Evolutionary conservation across 2,113 vertebrate genomes (phyloP).

Genomic region (Microtus oregoni): DNA sequence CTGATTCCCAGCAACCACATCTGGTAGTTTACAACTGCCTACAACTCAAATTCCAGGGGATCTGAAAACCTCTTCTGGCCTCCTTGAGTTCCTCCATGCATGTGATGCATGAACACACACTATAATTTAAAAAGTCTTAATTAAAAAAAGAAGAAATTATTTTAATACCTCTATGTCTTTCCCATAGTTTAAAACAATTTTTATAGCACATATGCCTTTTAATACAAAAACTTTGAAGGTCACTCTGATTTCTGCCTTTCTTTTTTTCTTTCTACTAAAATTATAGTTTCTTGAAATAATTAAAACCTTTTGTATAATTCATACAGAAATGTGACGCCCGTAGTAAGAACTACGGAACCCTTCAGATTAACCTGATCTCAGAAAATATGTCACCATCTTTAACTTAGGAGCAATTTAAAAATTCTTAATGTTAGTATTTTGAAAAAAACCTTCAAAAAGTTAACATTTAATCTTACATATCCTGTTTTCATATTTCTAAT

Average conservation of each 20-base stretch:
- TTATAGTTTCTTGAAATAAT: background rate
- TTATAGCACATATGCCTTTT: background rate
- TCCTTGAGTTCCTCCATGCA: background rate
- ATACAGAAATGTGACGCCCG: background rate
- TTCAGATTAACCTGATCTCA: background rate
- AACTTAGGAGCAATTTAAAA: background rate
- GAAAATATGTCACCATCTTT: background rate
- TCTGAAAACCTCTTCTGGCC: background rate
- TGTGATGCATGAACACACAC: too few species aligned
- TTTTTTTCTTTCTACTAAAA: background rate
- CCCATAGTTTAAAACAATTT: background rate
- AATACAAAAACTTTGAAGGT: slow-evolving; percentile 13
- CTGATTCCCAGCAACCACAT: background rate
- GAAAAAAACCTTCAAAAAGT: slow-evolving; percentile 10
- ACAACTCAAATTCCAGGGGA: background rate
- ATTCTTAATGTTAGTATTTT: background rate
- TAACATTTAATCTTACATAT: background rate
- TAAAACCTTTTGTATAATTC: background rate
- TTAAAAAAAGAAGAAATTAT: slow-evolving; percentile 37
- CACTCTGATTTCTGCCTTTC: background rate
- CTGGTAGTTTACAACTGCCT: background rate
- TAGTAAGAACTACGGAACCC: background rate
- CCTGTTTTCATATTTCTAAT: background rate
- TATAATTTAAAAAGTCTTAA: background rate
- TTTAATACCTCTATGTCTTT: background rate